Evolutionary conservation across 2,888 invertebrate genomes (phyloP), one percentile per base, ranked within the genome.

Genomic region (Drosophila longiperda): DNA sequence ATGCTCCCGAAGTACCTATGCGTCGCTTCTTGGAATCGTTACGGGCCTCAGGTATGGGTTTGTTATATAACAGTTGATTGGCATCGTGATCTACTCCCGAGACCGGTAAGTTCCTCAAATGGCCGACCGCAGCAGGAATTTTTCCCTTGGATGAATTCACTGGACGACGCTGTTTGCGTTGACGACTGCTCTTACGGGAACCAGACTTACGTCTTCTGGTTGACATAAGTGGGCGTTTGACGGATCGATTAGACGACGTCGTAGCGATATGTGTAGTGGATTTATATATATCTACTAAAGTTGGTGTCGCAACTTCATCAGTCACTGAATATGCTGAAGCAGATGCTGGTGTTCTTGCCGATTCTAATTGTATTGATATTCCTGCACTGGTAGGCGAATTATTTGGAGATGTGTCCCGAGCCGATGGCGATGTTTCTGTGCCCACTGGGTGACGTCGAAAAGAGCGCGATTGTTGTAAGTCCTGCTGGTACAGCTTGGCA

Each of bases 401-500:
- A 20, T 40, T 54, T 15, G 89, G 61, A 0, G 85, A 67, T n/a
- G 69, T 40, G 1, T 74, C 77, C 8, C 38, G 32, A 20, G 50
- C 32, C 8, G 79, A 34, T 4, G 70, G 52, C 7, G 74, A 66
- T 26, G 57, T 36, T 29, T 78, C 68, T 23, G 70, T 23, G 15
- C 53, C 63, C 9, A 38, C 58, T 6, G 72, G 66, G 1, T 71
- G 82, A 3, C 89, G 87, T 23, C 82, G 80, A 17, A 71, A 69
- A 0, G 91, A 79, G 36, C 92, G 90, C 5, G 92, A 89, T 32
- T 90, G 90, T 57, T 91, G 91, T 1, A 93, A 38, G 40, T 93
- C 93, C 69, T 93, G 91, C 87, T 94, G 91, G 78, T 93, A 89
- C 83, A 93, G 72, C 91, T 94, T 89, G 81, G 94, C 91, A 90